Evolutionary conservation across 2,113 vertebrate species (phyloP), one percentile per base, ranked within the genome.

Genomic region (Tauraco erythrolophus): DNA sequence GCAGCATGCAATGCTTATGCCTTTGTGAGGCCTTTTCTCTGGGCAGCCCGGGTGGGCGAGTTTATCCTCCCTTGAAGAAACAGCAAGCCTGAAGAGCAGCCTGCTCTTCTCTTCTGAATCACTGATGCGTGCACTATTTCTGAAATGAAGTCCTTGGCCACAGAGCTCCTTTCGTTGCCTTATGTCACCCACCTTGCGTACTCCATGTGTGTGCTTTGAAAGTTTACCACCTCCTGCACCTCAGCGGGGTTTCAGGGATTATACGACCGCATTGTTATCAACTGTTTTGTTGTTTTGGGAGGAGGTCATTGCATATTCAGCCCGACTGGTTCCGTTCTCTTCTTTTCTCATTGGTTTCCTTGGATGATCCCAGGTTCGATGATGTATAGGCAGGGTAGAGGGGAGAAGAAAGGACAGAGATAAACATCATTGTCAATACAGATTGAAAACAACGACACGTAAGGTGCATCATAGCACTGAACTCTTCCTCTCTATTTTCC

Each of bases 261-360:
- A 99, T 96, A 99, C 99, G 22, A 99, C 98, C 16, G 99, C 98
- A 97, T 98, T 99, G 98, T 99, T 99, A 70, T 99, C 99, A 97
- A 98, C 98, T 93, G 98, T 98, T 98, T 98, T 99, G 98, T 97
- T 99, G 98, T 98, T 99, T 76, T 99, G 99, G 69, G 99, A 98
- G 95, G 99, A 98, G 96, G 99, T 99, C 99, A 99, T 99, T 99
- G 99, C 99, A 92, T 99, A 99, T 97, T 99, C 99, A 57, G 99
- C 98, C 31, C 97, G 98, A 84, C 98, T 98, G n/a, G 99, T 99
- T 95, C 99, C 99, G 0, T 99, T 99, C 97, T 99, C 99, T 71
- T 99, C 99, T 96, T 99, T 99, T 41, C 99, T 98, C 96, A 99
- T 98, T 69, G 99, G 99, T 99, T 99, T 99, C 99, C 99, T 99